Percentiles rank a stretch among this genome's conserved stretches.
These are phyloP conservation scores for Electrona antarctica DNA, from an alignment of 2,113 vertebrate genomes.

Conservation along the genomic window DNA sequence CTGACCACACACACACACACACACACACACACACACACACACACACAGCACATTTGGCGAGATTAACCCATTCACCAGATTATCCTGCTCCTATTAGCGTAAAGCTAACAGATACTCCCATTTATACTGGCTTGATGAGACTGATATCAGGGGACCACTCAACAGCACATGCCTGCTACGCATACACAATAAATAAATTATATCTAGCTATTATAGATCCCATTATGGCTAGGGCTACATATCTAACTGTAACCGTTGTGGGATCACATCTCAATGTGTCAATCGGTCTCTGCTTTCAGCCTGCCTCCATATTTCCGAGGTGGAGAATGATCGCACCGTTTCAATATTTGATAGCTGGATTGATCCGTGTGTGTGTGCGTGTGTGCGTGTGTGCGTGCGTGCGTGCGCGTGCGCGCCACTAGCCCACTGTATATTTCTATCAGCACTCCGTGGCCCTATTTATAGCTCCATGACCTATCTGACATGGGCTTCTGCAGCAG, in stretches of 20 bases:
- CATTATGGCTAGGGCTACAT: constrained; percentile 5
- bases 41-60: constrained; percentile 30
- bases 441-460: constrained; percentile 45
- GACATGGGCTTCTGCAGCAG: constrained; percentile 50
- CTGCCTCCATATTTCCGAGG: constrained; percentile 24
- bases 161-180: constrained; percentile 9
- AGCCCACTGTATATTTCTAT: constrained; percentile 40
- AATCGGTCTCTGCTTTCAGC: not conserved
- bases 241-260: not conserved
- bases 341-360: constrained; percentile 25
- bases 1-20: not conserved
- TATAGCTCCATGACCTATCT: constrained; percentile 67
- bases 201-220: constrained; percentile 13
- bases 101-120: constrained; percentile 32
- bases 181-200: constrained; percentile 27
- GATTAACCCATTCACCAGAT: constrained; percentile 49
- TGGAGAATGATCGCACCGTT: constrained; percentile 16
- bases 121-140: constrained; percentile 26
- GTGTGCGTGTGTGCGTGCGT: no score
- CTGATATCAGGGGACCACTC: constrained; percentile 1
- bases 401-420: constrained; percentile 11
- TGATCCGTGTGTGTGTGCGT: not conserved
- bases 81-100: constrained; percentile 40
- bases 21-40: not conserved
- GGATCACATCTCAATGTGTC: not conserved